Evolutionary conservation across 2,113 vertebrate genomes (phyloP).

Genomic region (Dipodomys stephensi): DNA sequence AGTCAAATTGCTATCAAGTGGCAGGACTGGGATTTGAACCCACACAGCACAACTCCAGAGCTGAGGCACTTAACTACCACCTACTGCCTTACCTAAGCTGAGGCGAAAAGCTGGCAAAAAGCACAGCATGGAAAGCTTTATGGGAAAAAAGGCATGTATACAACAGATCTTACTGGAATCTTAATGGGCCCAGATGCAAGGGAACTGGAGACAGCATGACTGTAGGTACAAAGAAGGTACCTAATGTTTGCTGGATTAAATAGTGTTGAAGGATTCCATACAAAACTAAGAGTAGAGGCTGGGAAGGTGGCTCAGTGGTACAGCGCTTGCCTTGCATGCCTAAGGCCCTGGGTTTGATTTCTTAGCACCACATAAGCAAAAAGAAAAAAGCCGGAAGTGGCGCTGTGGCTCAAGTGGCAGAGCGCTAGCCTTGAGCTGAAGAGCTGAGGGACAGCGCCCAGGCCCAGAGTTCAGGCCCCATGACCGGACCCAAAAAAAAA

Average conservation of each 20-base stretch:
- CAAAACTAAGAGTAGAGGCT: background rate
- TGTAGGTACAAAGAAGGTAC: background rate
- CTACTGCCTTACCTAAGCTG: background rate
- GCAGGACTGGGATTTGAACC: background rate
- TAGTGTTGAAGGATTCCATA: background rate
- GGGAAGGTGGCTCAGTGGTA: too few species aligned
- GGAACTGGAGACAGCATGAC: background rate
- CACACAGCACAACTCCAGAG: background rate
- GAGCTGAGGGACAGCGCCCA: too few species aligned
- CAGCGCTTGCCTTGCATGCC: too few species aligned
- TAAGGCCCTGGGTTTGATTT: too few species aligned
- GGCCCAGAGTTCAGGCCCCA: too few species aligned
- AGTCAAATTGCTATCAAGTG: background rate
- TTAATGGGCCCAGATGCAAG: background rate
- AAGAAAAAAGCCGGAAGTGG: too few species aligned
- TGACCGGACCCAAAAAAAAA: background rate
- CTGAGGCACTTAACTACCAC: background rate
- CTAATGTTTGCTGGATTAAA: background rate
- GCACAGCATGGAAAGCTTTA: background rate
- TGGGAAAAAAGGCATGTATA: background rate
- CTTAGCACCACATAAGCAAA: too few species aligned
- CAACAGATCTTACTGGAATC: background rate
- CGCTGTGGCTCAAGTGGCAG: too few species aligned
- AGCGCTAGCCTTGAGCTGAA: too few species aligned
- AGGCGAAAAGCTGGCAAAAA: background rate